phyloP scores from a whole-genome alignment of 2,888 invertebrate genomes.

The Serripes groenlandicus region DNA sequence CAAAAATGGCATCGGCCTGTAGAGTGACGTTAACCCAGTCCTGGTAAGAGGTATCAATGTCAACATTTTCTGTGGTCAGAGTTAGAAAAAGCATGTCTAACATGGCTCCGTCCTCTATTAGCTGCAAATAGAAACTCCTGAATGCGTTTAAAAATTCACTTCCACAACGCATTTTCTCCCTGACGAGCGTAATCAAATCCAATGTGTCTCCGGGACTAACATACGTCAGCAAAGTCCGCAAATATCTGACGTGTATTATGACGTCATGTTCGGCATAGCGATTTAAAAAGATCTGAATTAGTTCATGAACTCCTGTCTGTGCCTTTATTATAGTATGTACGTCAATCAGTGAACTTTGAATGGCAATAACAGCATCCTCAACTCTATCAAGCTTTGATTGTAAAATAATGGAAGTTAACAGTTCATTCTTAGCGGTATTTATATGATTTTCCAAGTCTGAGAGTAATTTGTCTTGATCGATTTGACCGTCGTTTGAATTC shows the following conservation, averaged over 20 bases:
- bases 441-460: neutral
- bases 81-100: slow-evolving; percentile 6
- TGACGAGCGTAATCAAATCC: slow-evolving; percentile 18
- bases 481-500: neutral
- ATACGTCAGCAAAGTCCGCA: slow-evolving; percentile 10
- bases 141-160: neutral
- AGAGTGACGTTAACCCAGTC: neutral
- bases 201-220: slow-evolving; percentile 17
- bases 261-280: slow-evolving; percentile 23
- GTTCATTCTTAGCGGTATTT: slow-evolving; percentile 9
- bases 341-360: slow-evolving; percentile 29
- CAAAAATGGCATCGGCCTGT: slow-evolving; percentile 1
- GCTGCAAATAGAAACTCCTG: neutral
- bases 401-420: slow-evolving; percentile 4
- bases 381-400: slow-evolving; percentile 26
- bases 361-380: slow-evolving; percentile 33
- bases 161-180: slow-evolving; percentile 20
- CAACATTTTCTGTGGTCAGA: neutral
- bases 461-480: neutral
- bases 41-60: neutral
- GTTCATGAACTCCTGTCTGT: neutral
- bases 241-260: slow-evolving; percentile 23
- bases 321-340: neutral
- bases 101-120: neutral
- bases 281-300: neutral